Base-by-base conservation (phyloP, 2,797 vertebrate species). In the Cirrhinus mrigala region DNA sequence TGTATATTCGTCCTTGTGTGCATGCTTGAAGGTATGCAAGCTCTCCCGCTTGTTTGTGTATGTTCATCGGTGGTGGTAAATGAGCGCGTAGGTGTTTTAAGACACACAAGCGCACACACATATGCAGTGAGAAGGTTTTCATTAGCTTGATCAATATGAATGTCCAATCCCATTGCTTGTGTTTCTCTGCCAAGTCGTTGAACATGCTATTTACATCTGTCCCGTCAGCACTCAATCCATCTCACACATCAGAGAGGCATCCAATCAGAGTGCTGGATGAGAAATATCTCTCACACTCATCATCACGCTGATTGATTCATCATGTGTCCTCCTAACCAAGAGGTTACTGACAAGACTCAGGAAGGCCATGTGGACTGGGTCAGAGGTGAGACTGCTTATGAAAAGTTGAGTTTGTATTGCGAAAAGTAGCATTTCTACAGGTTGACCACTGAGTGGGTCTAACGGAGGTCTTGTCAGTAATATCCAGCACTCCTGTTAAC, bases 361-460 rank as follows among this genome's bases (percentile, higher is more conserved):
- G 76, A 64, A 46, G 86, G 90, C 75, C 90, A 90, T 88, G 74
- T 91, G 90, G 85, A 89, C 88, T 82, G 37, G 81, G 76, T 82
- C 79, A 83, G 79, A 81, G 89, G 92, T 91, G 82, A 90, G 92
- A 87, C 91, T 92, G 94, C 93, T 95, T 94, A 94, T 93, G 90
- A 92, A 83, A 87, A 93, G 88, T 92, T 88, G 18, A 22, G 18
- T 56, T 56, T 56, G 18, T 3, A 8, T 22, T 22, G 54, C 80
- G 89, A 89, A 92, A 82, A 91, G 89, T 89, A 89, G 69, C 84
- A 71, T 85, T 89, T 89, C 90, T 91, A 86, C 46, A 46, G 27
- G 33, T 24, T 83, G 40, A 58, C 33, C 66, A 66, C 37, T 78
- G 46, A 52, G 54, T n/a, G 15, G 66, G 29, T 50, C 79, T 78